Evolutionary conservation across 2,113 vertebrate genomes (phyloP), one percentile per base, ranked within the genome.

Genomic region (Syrmaticus mikado): DNA sequence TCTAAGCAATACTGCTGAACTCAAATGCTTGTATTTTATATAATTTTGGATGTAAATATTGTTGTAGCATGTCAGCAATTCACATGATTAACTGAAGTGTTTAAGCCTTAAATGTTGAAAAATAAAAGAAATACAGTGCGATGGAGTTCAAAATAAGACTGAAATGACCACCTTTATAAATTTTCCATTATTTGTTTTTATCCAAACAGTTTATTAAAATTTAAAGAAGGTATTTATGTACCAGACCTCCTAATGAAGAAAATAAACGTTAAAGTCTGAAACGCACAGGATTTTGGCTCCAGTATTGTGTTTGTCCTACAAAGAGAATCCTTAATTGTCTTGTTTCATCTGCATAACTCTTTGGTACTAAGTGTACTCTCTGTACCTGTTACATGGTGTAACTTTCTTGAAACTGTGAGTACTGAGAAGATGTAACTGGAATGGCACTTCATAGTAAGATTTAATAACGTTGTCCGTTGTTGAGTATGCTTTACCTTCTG

Each of bases 1-100:
- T 89, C 76, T 66, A 76, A 95, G 95, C 92, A 96, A 96, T 96
- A 96, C 53, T 79, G 61, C 84, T 84, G 60, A 85, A 77, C 43
- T 86, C 6, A 28, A 86, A 89, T 71, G 80, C 80, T 93, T 92
- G 62, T 93, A 82, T 95, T 97, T 96, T 94, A 48, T 87, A 81
- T 89, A 85, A 71, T 74, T 93, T 57, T 28, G 72, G 60, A 20
- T 81, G 73, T 86, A 77, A 75, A 60, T 90, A 46, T 83, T 75
- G 16, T 36, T 75, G 43, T 89, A 57, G 77, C 10, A 3, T 45
- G 71, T 85, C 48, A 32, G 28, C 27, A 30, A 2, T 71, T 72
- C 40, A 10, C 34, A 18, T 50, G 61, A 43, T 25, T 43, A 46
- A 38, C 87, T 85, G 85, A 78, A 93, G 38, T 18, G 38, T 89